Percentiles rank a stretch among this genome's conserved stretches.
These are phyloP conservation scores for Megalops atlanticus DNA, from an alignment of 2,113 vertebrate species.

Conservation along the genomic window DNA sequence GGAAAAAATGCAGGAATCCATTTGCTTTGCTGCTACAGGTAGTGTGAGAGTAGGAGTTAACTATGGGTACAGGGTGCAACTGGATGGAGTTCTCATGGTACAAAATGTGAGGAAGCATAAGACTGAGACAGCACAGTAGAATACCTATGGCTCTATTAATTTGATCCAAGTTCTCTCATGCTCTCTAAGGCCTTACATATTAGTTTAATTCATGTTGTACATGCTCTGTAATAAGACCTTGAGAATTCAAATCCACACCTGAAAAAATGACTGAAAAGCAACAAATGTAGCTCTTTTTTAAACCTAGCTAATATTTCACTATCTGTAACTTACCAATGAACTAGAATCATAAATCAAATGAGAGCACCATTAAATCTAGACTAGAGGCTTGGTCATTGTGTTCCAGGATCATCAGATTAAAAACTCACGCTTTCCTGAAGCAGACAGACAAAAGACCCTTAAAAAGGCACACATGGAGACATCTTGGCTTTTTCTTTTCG, in stretches of 20 bases:
- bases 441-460: no score
- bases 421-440: neutral
- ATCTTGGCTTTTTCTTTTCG: no score
- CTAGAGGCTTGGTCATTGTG: neutral
- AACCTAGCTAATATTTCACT: neutral
- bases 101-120: no score
- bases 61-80: no score
- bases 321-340: neutral
- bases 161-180: neutral
- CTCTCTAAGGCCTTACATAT: neutral
- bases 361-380: neutral
- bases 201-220: neutral
- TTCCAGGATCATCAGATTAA: neutral
- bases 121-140: neutral
- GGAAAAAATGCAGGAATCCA: conserved; percentile 7
- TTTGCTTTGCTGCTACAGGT: neutral
- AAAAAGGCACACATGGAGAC: no score
- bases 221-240: neutral
- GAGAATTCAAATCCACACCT: neutral
- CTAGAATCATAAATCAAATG: neutral
- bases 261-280: no score
- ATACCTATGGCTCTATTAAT: neutral
- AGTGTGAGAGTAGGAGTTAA: neutral
- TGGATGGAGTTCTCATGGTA: no score
- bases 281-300: neutral